phyloP scores from a whole-genome alignment of 2,113 vertebrate species.

The Gadus macrocephalus region DNA sequence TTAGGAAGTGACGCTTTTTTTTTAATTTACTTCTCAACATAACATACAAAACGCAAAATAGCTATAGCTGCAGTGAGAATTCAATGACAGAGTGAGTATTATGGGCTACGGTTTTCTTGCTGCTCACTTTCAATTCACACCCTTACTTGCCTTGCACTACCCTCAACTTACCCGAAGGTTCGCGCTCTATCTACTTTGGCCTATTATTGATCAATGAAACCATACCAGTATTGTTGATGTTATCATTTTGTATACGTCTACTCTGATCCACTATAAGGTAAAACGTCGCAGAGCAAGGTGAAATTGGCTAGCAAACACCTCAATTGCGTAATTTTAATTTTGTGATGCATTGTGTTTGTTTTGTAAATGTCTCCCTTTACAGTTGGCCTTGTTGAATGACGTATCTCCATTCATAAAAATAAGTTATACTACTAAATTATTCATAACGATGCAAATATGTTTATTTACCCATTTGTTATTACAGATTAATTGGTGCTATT shows the following conservation, averaged over 20 bases:
- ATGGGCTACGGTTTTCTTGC: too few relatives aligned
- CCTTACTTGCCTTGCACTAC: background rate
- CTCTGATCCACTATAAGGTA: too few relatives aligned
- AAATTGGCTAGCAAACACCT: background rate
- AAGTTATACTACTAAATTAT: constrained; percentile 68
- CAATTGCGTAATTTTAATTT: background rate
- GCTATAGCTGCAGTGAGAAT: too few relatives aligned
- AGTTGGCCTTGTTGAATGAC: background rate
- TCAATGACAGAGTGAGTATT: too few relatives aligned
- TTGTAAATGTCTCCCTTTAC: constrained; percentile 23
- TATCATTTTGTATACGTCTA: too few relatives aligned
- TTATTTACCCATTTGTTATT: constrained; percentile 9
- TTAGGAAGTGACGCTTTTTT: too few relatives aligned
- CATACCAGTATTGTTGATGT: constrained; percentile 13
- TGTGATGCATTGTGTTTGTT: constrained; percentile 13
- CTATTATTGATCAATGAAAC: constrained; percentile 17
- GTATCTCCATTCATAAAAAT: constrained; percentile 8
- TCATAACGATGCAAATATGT: constrained; percentile 31
- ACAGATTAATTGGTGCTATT: constrained; percentile 67
- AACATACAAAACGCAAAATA: too few relatives aligned
- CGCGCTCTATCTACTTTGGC: background rate
- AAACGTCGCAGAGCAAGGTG: background rate
- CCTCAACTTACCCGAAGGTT: background rate
- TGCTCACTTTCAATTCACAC: too few relatives aligned
- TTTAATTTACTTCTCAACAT: too few relatives aligned